These are phyloP conservation scores for Cryptus viduatorius DNA, from an alignment of 2,888 invertebrate genomes.

Conservation along the genomic window DNA sequence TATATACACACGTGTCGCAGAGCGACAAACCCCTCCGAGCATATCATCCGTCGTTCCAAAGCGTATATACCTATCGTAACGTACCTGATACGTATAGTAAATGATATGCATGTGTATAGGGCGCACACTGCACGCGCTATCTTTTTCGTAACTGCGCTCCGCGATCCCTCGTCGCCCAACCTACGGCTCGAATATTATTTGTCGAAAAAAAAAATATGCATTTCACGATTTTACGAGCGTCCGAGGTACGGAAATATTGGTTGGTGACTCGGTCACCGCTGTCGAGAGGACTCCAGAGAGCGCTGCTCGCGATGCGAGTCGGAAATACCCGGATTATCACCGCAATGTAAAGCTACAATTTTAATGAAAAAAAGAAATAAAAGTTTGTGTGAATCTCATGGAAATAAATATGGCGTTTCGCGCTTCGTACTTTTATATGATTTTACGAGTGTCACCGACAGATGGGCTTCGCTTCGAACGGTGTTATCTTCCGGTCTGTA, in stretches of 20 bases:
- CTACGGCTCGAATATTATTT: conserved; percentile 37
- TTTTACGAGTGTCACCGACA: not conserved
- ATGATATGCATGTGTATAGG: conserved; percentile 5
- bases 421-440: not conserved
- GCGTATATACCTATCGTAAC: conserved; percentile 40
- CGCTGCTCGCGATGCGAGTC: not conserved
- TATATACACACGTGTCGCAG: conserved; percentile 16
- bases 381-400: not conserved
- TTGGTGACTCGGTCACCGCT: conserved; percentile 5
- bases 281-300: not conserved
- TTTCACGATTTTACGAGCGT: conserved; percentile 20
- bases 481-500: not conserved
- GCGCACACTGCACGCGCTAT: conserved; percentile 7
- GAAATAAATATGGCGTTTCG: not conserved
- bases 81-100: conserved; percentile 23
- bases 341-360: not conserved
- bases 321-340: conserved; percentile 12
- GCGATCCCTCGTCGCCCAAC: conserved; percentile 20
- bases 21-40: conserved; percentile 37
- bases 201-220: conserved; percentile 2
- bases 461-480: not conserved
- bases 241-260: conserved; percentile 18
- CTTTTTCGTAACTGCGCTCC: conserved; percentile 30
- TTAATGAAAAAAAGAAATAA: conserved; percentile 3
- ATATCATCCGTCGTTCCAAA: conserved; percentile 26